Conservation (phyloP, 1,140 invertebrate genomes). For the Oreohelix idahoensis region DNA sequence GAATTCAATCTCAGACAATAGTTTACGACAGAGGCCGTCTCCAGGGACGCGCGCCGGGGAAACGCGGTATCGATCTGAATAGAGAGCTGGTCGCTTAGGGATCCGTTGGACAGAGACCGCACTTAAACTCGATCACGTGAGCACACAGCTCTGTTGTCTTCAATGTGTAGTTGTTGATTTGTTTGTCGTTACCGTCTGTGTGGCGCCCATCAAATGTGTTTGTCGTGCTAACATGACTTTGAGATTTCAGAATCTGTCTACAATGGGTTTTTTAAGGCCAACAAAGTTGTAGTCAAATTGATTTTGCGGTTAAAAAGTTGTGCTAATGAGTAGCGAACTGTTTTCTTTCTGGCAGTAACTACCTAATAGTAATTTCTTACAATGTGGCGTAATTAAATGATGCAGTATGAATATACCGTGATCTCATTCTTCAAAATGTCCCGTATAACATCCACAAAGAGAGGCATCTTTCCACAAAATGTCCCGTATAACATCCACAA, state of each 20-base stretch:
- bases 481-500: too few species aligned
- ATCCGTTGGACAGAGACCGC: not conserved
- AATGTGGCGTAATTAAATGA: too few species aligned
- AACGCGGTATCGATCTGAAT: slow-evolving; percentile 14
- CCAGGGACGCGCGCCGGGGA: not conserved
- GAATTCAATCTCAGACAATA: slow-evolving; percentile 30
- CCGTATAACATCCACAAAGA: too few species aligned
- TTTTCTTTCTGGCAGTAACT: not conserved
- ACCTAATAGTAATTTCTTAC: too few species aligned
- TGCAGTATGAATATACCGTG: too few species aligned
- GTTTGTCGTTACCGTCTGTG: not conserved
- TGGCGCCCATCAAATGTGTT: slow-evolving; percentile 11
- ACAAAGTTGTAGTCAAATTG: not conserved
- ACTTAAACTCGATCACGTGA: not conserved
- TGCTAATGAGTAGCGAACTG: not conserved
- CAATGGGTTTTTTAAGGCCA: too few species aligned
- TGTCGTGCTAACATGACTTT: slow-evolving; percentile 10
- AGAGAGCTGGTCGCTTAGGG: not conserved
- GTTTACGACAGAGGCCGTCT: slow-evolving; percentile 7
- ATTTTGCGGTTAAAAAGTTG: not conserved
- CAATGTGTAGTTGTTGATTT: not conserved
- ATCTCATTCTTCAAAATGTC: too few species aligned
- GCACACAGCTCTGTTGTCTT: not conserved
- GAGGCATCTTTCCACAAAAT: too few species aligned
- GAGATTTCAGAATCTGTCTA: not conserved